These are phyloP conservation scores for Haliaeetus leucogaster DNA, from an alignment of 2,113 vertebrate genomes.

Conservation along the genomic window DNA sequence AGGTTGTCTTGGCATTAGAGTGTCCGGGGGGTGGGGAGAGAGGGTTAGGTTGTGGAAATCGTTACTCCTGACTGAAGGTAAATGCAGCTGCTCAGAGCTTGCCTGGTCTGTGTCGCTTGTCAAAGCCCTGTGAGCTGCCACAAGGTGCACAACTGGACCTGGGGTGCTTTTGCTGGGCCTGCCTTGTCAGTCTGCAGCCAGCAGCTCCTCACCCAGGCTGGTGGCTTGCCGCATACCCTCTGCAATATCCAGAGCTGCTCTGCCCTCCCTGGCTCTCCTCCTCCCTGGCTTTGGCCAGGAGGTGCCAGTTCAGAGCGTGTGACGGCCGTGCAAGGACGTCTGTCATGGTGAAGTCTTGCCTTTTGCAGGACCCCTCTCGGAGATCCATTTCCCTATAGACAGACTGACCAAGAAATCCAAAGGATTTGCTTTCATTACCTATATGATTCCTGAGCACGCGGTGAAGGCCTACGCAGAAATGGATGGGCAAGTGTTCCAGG, in stretches of 20 bases:
- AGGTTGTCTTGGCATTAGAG: background rate
- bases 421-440: constrained; percentile 93
- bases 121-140: background rate
- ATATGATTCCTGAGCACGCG: constrained; percentile 92
- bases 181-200: background rate
- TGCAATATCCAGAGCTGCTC: background rate
- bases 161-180: background rate
- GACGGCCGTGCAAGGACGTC: background rate
- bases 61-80: background rate
- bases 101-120: background rate
- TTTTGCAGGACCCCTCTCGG: constrained; percentile 84
- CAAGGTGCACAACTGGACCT: fast-evolving
- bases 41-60: background rate
- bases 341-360: background rate
- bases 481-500: constrained; percentile 95
- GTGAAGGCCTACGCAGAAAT: constrained; percentile 85
- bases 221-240: background rate
- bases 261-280: background rate
- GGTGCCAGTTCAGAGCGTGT: background rate
- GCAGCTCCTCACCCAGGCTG: background rate
- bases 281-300: background rate
- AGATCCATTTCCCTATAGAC: constrained; percentile 91
- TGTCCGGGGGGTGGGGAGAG: background rate
- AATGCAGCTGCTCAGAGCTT: background rate
- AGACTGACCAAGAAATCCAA: constrained; percentile 91